phyloP scores from a whole-genome alignment of 2,888 invertebrate species.

The Ectemnius continuus region DNA sequence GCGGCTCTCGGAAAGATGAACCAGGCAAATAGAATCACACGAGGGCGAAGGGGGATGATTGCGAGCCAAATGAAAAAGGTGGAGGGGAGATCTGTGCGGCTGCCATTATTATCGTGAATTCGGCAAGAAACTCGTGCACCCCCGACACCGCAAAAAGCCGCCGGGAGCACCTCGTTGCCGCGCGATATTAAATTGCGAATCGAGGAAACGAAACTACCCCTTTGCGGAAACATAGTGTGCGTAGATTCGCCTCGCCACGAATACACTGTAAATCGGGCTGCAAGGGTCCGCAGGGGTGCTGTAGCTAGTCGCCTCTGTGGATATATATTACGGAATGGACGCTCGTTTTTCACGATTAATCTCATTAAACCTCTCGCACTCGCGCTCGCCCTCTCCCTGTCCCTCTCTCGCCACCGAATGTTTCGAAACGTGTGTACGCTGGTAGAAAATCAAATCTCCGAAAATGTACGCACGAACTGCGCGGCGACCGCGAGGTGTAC shows the following conservation, averaged over 20 bases:
- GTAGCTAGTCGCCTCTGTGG: constrained; percentile 18
- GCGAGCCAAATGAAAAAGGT: constrained; percentile 5
- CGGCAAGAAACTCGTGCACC: constrained; percentile 1
- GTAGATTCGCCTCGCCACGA: constrained; percentile 12
- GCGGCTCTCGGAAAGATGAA: too few relatives aligned
- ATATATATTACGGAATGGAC: constrained; percentile 51
- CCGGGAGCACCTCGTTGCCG: constrained; percentile 27
- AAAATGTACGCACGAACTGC: constrained; percentile 42
- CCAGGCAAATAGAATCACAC: too few relatives aligned
- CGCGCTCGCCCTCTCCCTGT: background rate
- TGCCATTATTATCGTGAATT: background rate
- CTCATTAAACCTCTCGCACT: constrained; percentile 47
- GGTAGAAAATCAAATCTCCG: constrained; percentile 49
- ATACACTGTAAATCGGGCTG: background rate
- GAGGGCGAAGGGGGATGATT: too few relatives aligned
- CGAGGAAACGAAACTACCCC: constrained; percentile 22
- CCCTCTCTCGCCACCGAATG: constrained; percentile 4
- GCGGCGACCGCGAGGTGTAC: background rate
- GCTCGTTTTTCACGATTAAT: constrained; percentile 57
- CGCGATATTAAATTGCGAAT: constrained; percentile 51
- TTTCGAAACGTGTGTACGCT: constrained; percentile 23
- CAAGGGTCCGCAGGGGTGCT: too few relatives aligned
- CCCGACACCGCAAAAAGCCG: background rate
- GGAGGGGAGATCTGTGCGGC: background rate
- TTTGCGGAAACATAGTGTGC: background rate